phyloP scores from a whole-genome alignment of 1,140 invertebrate species.

The Wiebesia pumilae region DNA sequence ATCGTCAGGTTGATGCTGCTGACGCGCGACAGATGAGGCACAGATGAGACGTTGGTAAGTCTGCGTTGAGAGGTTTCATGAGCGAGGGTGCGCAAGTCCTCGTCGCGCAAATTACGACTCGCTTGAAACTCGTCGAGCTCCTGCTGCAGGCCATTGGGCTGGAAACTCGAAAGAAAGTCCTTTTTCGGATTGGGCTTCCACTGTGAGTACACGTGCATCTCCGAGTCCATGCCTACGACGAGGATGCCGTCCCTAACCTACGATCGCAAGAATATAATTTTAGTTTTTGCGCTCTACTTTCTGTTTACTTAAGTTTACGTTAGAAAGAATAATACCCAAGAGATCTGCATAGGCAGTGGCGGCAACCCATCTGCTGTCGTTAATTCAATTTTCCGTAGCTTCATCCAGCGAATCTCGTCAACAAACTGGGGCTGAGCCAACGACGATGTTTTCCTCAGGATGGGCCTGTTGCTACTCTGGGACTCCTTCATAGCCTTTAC shows the following conservation, averaged over 20 bases:
- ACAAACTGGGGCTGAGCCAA: slow-evolving; percentile 88
- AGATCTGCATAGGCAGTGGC: slow-evolving; percentile 97
- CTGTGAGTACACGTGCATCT: slow-evolving; percentile 99
- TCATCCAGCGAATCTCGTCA: slow-evolving; percentile 96
- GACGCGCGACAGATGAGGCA: slow-evolving; percentile 86
- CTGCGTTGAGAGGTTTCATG: slow-evolving; percentile 82
- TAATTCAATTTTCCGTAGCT: slow-evolving; percentile 91
- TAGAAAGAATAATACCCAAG: slow-evolving; percentile 84
- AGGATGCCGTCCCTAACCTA: slow-evolving; percentile 90
- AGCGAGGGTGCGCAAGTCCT: slow-evolving; percentile 84
- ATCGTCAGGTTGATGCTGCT: slow-evolving; percentile 89
- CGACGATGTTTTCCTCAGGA: slow-evolving; percentile 90
- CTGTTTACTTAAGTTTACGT: background rate
- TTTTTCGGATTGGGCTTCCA: slow-evolving; percentile 88
- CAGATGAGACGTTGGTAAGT: slow-evolving; percentile 83
- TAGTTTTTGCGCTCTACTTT: background rate
- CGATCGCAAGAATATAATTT: background rate
- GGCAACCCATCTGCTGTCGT: slow-evolving; percentile 96
- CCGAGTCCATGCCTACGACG: slow-evolving; percentile 99
- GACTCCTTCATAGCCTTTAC: slow-evolving; percentile 92
- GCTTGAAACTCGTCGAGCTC: slow-evolving; percentile 81
- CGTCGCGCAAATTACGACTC: slow-evolving; percentile 85
- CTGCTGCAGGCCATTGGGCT: slow-evolving; percentile 71
- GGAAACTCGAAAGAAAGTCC: slow-evolving; percentile 63
- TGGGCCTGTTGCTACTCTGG: slow-evolving; percentile 85